phyloP scores from a whole-genome alignment of 2,113 vertebrate species.

The Perca schrenkii region DNA sequence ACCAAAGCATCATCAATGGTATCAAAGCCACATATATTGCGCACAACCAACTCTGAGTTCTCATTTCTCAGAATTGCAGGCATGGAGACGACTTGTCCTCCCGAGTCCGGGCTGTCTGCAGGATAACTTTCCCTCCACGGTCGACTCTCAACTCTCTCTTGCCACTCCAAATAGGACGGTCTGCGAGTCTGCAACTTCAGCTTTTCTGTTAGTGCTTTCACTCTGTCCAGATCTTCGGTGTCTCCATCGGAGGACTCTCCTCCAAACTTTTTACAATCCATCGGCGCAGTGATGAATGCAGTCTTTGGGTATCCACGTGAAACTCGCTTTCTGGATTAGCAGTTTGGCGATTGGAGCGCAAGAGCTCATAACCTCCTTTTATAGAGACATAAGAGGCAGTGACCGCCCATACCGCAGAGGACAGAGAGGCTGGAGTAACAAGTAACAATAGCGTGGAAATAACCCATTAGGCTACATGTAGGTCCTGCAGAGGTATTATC shows the following conservation, averaged over 20 bases:
- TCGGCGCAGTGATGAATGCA: conserved; percentile 17
- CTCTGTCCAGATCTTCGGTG: conserved; percentile 86
- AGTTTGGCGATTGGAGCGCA: conserved; percentile 30
- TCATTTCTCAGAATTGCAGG: conserved; percentile 48
- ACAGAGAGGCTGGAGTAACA: conserved; percentile 9
- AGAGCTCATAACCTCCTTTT: conserved; percentile 67
- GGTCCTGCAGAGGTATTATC: too few species aligned
- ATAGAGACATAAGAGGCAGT: conserved; percentile 57
- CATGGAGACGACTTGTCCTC: conserved; percentile 11
- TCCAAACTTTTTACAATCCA: conserved; percentile 87
- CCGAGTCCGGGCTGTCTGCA: conserved; percentile 3
- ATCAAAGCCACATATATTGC: conserved; percentile 89
- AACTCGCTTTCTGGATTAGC: neutral
- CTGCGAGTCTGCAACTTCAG: conserved; percentile 92
- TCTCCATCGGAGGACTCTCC: conserved; percentile 84
- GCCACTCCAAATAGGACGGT: conserved; percentile 94
- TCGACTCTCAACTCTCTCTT: conserved; percentile 86
- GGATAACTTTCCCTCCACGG: conserved; percentile 78
- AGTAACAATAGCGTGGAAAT: too few species aligned
- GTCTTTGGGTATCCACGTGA: neutral
- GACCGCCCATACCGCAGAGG: conserved; percentile 72
- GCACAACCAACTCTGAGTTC: conserved; percentile 50
- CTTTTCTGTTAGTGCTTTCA: conserved; percentile 93
- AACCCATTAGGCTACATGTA: too few species aligned
- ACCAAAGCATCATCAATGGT: conserved; percentile 89